Evolutionary conservation across 2,888 invertebrate genomes (phyloP).

Genomic region (Meteorus colon): DNA sequence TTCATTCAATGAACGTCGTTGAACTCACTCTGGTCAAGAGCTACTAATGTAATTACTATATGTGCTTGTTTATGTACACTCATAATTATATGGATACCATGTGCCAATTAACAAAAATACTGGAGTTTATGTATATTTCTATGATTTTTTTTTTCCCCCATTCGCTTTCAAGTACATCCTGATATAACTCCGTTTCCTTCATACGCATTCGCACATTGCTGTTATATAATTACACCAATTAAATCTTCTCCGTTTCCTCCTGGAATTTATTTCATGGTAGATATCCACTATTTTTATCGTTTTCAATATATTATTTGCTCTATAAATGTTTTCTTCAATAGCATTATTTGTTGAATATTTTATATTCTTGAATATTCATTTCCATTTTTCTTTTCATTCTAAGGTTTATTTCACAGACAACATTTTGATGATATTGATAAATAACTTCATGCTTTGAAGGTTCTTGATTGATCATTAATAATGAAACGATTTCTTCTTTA

Average conservation of each 20-base stretch:
- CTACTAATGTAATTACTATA: too few relatives aligned
- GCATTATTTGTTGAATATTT: neutral
- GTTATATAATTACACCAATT: conserved; percentile 24
- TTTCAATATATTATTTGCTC: neutral
- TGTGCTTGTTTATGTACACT: neutral
- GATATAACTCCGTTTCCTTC: conserved; percentile 14
- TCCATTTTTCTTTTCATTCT: neutral
- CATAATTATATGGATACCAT: neutral
- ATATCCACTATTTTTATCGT: neutral
- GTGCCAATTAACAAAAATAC: neutral
- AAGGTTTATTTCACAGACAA: neutral
- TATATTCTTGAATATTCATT: neutral
- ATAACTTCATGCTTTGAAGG: too few relatives aligned
- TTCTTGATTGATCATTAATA: too few relatives aligned
- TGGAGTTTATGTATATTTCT: neutral
- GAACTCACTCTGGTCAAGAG: too few relatives aligned
- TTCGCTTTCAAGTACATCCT: conserved; percentile 15
- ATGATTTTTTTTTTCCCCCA: neutral
- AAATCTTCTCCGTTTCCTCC: conserved; percentile 10
- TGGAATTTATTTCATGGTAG: neutral
- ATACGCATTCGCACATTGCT: conserved; percentile 4
- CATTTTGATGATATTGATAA: neutral
- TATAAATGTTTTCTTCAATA: neutral
- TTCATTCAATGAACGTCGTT: too few relatives aligned
- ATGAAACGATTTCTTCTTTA: too few relatives aligned